Evolutionary conservation across 2,797 vertebrate genomes (phyloP).

Genomic region (Micrastur ruficollis): DNA sequence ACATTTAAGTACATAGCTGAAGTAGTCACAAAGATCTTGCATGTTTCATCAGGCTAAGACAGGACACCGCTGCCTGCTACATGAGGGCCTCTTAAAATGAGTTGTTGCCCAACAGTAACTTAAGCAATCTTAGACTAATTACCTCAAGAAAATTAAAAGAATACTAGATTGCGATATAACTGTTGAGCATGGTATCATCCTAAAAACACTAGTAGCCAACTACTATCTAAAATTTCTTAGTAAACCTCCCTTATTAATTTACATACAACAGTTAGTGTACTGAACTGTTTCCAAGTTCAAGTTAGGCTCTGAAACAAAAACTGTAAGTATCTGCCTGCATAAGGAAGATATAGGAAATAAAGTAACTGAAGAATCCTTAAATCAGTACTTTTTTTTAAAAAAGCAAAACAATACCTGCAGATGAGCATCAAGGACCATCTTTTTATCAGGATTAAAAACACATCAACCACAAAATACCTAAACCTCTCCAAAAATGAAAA

Average conservation of each 20-base stretch:
- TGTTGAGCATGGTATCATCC: neutral
- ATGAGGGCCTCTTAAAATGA: neutral
- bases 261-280: neutral
- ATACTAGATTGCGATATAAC: neutral
- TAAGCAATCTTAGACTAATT: neutral
- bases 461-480: neutral
- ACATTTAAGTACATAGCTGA: neutral
- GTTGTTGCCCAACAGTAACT: neutral
- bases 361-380: neutral
- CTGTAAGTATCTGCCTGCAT: neutral
- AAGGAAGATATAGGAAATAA: neutral
- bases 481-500: neutral
- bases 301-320: neutral
- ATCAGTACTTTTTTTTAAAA: neutral
- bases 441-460: neutral
- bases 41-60: neutral
- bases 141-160: neutral
- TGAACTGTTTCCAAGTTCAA: neutral
- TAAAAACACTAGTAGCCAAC: neutral
- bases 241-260: neutral
- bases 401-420: neutral
- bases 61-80: neutral
- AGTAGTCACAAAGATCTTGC: neutral
- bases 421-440: neutral
- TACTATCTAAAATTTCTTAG: neutral